Evolutionary conservation across 1,140 invertebrate genomes (phyloP).

Genomic region (Drosophila albomicans): DNA sequence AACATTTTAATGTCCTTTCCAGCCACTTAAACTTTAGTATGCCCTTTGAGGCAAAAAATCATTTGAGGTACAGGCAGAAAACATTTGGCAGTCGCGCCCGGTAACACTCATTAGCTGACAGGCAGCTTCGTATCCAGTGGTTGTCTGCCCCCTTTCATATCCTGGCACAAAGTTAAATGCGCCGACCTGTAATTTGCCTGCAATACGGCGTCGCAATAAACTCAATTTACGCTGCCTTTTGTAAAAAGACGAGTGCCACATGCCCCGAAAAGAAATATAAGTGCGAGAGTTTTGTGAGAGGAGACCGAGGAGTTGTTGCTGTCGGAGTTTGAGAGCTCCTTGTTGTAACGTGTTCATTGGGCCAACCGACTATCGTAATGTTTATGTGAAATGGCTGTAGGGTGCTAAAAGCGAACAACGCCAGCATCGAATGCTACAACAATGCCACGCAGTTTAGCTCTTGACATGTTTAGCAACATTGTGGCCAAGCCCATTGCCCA

Average conservation of each 20-base stretch:
- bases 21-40: neutral
- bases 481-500: conserved; percentile 54
- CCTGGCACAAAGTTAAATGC: conserved; percentile 83
- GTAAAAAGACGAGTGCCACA: conserved; percentile 66
- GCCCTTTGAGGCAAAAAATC: neutral
- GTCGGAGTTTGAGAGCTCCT: conserved; percentile 23
- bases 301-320: neutral
- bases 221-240: conserved; percentile 72
- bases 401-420: conserved; percentile 66
- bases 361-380: conserved; percentile 45
- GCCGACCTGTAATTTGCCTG: conserved; percentile 83
- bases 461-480: conserved; percentile 68
- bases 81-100: conserved; percentile 50
- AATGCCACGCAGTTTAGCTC: conserved; percentile 67
- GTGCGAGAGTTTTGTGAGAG: conserved; percentile 10
- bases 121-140: conserved; percentile 15
- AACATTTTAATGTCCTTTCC: neutral
- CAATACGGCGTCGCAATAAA: conserved; percentile 82
- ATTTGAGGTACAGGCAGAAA: neutral
- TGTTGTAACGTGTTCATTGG: conserved; percentile 73
- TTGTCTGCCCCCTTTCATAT: conserved; percentile 55
- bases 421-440: conserved; percentile 28
- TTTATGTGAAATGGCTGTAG: conserved; percentile 70
- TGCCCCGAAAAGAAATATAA: conserved; percentile 45
- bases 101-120: conserved; percentile 57